phyloP scores from a whole-genome alignment of 1,140 invertebrate species.

The Bemisia tabaci region DNA sequence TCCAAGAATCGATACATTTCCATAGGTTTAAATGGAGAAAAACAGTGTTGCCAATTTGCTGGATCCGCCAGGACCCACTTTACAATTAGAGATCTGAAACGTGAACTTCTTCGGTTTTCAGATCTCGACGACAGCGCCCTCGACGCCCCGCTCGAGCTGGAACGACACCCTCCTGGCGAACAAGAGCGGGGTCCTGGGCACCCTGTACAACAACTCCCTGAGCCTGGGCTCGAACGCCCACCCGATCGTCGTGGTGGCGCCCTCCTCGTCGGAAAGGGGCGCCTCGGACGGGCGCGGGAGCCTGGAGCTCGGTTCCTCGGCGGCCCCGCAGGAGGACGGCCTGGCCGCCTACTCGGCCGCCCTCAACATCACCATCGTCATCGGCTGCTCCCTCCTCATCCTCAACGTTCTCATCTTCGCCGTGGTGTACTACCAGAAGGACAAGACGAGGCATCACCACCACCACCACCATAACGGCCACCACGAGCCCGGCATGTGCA shows the following conservation, averaged over 20 bases:
- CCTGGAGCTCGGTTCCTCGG: constrained; percentile 27
- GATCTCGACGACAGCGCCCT: neutral
- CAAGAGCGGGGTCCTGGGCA: neutral
- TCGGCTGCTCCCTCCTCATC: constrained; percentile 60
- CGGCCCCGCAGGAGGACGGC: constrained; percentile 56
- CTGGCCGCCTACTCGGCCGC: constrained; percentile 79
- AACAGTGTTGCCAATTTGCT: too few species aligned
- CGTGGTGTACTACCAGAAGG: constrained; percentile 83
- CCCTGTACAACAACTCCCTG: neutral
- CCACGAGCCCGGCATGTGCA: neutral
- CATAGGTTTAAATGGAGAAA: too few species aligned
- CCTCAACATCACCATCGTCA: constrained; percentile 82
- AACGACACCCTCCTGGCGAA: constrained; percentile 3
- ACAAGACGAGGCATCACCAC: constrained; percentile 36
- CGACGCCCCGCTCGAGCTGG: neutral
- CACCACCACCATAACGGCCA: neutral
- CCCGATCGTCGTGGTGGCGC: constrained; percentile 22
- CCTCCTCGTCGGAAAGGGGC: constrained; percentile 20
- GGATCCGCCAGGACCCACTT: too few species aligned
- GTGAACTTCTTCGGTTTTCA: neutral
- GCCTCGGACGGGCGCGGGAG: constrained; percentile 3
- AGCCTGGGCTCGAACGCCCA: neutral
- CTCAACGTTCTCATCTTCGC: constrained; percentile 88
- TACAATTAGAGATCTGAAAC: too few species aligned
- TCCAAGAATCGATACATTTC: too few species aligned